Base-by-base conservation (phyloP, 1,140 invertebrate genomes). In the Drosophila murphyi region DNA sequence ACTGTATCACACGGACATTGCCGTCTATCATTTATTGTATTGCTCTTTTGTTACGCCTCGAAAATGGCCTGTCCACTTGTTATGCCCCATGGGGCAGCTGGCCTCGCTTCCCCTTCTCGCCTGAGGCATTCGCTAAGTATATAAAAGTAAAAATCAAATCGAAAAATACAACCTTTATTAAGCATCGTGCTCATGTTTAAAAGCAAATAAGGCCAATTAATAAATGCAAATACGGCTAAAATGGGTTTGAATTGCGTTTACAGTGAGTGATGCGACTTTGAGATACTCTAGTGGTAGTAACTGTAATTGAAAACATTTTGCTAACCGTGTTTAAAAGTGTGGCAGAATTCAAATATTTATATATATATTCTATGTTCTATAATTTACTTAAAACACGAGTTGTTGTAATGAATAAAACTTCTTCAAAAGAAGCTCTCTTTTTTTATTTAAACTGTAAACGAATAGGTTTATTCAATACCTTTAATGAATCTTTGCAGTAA, bases 201-300 rank as follows among this genome's bases (percentile, higher is more conserved):
- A 73, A 64, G 83, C 83, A 88, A 88, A 88, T 89, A 85, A 64
- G 77, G 83, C 83, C 83, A 88, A 88, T 88, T 88, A 88, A 75
- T 70, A 72, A 89, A 80, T 85, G 80, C 83, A 89, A 88, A 85
- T 72, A 65, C 48, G 6, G 39, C 32, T 67, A 35, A 67, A 72
- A 55, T 12, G 5, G 3, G 5, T 39, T 28, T 7, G 12, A 48
- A 51, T 3, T 48, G 35, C 45, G 39, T 32, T 39, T 48, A n/a
- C 29, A 7, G 28, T 12, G 4, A 28, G 12, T 32, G n/a, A 7
- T 8, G 8, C 41, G 43, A 61, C 32, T 28, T 0, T 1, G 0
- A 50, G 4, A 65, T 57, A 51, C 61, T 52, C 43, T 62, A 5
- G 39, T 7, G 2, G 3, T 10, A 41, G 7, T 10, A 41, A 41